Conservation (phyloP, 2,797 vertebrate species). For the Mergus octosetaceus region DNA sequence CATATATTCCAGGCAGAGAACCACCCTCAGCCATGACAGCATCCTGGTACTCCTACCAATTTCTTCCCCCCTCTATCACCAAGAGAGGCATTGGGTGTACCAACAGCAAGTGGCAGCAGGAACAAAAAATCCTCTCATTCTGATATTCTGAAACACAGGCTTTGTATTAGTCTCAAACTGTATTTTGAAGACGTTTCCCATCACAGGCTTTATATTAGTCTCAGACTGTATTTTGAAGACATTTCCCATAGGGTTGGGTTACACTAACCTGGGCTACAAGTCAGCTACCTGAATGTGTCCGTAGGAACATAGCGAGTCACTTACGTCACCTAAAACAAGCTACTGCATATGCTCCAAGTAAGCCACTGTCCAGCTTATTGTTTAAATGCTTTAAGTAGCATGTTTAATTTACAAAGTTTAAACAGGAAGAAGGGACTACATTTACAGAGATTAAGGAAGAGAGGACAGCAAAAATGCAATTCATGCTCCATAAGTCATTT, state of each 20-base stretch:
- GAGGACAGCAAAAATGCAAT: not conserved
- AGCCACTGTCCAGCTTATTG: not conserved
- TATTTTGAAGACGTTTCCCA: not conserved
- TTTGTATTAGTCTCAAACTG: not conserved
- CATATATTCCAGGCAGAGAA: not conserved
- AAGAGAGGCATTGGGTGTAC: not conserved
- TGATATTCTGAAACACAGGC: not conserved
- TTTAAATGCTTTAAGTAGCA: not conserved
- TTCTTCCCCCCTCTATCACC: not conserved
- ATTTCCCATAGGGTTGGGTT: not conserved
- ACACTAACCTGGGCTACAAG: not conserved
- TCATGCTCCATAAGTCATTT: not conserved
- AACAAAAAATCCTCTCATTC: not conserved
- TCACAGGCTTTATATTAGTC: not conserved
- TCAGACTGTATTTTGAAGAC: not conserved
- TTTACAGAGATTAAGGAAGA: not conserved
- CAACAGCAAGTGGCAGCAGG: not conserved
- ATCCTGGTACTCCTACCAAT: not conserved
- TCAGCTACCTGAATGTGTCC: not conserved
- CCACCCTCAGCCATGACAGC: not conserved
- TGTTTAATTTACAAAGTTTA: not conserved
- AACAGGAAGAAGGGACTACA: not conserved
- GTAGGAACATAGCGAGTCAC: not conserved
- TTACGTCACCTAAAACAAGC: not conserved
- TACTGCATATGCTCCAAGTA: not conserved